phyloP scores from a whole-genome alignment of 2,113 vertebrate genomes.

The Heterocephalus glaber region DNA sequence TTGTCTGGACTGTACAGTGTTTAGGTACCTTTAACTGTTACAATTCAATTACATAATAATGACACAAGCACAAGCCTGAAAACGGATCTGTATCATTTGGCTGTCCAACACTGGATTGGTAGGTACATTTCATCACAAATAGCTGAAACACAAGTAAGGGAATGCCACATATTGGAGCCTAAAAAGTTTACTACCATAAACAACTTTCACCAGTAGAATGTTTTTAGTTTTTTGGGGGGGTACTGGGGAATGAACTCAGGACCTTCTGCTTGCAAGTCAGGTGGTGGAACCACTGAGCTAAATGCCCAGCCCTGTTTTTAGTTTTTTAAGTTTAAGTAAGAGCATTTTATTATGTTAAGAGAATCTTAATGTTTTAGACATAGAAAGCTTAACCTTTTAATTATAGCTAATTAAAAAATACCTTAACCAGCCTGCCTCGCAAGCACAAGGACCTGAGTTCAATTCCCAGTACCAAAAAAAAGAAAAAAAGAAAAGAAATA shows the following conservation, averaged over 20 bases:
- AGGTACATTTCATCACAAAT: neutral
- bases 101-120: neutral
- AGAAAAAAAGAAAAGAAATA: no score
- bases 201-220: neutral
- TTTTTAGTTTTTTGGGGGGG: neutral
- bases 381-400: neutral
- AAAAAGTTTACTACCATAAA: neutral
- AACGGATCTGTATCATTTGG: neutral
- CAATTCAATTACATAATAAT: no score
- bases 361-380: neutral
- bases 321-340: neutral
- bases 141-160: neutral
- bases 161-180: neutral
- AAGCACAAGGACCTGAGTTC: no score
- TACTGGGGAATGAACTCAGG: no score
- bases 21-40: no score
- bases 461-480: no score
- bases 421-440: no score
- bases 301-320: no score
- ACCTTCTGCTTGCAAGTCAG: no score
- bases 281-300: no score
- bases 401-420: neutral
- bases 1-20: no score
- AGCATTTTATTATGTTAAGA: neutral
- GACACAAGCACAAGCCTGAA: neutral